These are phyloP conservation scores for Myotis lucifugus DNA, from an alignment of 2,113 vertebrate genomes.

Conservation along the genomic window DNA sequence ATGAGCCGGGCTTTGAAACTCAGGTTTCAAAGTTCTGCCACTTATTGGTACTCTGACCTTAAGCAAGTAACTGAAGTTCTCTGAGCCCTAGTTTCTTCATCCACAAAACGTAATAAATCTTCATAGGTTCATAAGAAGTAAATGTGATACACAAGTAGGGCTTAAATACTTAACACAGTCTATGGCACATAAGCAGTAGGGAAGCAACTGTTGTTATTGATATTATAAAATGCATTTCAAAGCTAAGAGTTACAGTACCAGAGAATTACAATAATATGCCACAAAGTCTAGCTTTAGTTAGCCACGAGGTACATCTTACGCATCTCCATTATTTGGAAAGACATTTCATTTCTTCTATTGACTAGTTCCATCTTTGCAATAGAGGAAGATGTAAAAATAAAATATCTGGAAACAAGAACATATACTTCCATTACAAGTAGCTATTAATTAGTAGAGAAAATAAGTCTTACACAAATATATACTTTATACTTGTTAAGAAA, in stretches of 20 bases:
- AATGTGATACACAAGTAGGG: not conserved
- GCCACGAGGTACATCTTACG: not conserved
- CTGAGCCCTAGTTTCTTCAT: not conserved
- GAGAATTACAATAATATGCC: constrained; percentile 23
- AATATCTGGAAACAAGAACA: constrained; percentile 5
- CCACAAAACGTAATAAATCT: constrained; percentile 16
- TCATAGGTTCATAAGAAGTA: not conserved
- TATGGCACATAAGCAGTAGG: not conserved
- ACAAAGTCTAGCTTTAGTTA: constrained; percentile 20
- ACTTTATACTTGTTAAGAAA: constrained; percentile 25
- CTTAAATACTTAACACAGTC: not conserved
- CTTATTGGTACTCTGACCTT: not conserved
- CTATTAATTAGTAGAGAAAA: constrained; percentile 8
- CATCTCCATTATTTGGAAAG: not conserved
- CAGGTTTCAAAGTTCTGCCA: not conserved
- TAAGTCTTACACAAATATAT: not conserved
- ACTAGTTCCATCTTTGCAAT: not conserved
- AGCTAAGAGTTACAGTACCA: constrained; percentile 16
- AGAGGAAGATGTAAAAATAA: not conserved
- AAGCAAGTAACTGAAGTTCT: not conserved
- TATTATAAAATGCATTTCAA: constrained; percentile 23
- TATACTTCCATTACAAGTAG: not conserved
- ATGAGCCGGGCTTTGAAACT: not conserved
- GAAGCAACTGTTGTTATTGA: not conserved
- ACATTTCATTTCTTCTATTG: constrained; percentile 1